Percentiles rank a stretch among this genome's conserved stretches.
phyloP scores from a whole-genome alignment of 2,113 vertebrate species.

The Macrotus californicus region DNA sequence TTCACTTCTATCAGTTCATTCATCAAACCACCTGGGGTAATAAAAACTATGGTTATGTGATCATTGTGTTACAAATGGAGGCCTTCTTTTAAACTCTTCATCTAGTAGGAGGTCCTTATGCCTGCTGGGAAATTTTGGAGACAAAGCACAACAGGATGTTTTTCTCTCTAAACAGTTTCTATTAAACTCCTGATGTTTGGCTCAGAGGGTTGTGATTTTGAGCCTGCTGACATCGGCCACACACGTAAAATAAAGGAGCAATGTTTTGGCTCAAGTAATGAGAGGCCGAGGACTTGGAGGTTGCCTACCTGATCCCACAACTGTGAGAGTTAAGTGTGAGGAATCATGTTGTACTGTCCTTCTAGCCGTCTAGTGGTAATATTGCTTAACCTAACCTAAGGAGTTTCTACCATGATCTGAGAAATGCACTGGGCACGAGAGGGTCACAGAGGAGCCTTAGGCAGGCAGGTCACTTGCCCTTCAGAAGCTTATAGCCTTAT shows the following conservation, averaged over 20 bases:
- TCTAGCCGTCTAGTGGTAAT: not conserved
- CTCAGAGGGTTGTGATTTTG: conserved; percentile 41
- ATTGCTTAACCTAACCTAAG: not conserved
- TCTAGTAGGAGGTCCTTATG: not conserved
- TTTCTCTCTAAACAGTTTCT: conserved; percentile 53
- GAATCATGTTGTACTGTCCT: not conserved
- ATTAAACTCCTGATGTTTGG: conserved; percentile 64
- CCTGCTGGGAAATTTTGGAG: conserved; percentile 34
- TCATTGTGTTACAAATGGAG: conserved; percentile 35
- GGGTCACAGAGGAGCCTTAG: not conserved
- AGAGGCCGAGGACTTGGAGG: not conserved
- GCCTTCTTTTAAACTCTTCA: conserved; percentile 20
- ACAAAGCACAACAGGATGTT: conserved; percentile 28
- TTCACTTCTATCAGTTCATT: not conserved
- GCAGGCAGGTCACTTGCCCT: not conserved
- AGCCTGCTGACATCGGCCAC: conserved; percentile 49
- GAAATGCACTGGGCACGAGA: not conserved
- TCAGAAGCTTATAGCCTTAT: not conserved
- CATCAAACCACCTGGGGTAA: not conserved
- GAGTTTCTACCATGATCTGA: not conserved
- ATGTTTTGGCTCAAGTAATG: not conserved
- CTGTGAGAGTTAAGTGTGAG: conserved; percentile 12
- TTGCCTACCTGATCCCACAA: not conserved
- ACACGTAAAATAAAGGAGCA: conserved; percentile 14
- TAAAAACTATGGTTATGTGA: conserved; percentile 1